Conservation (phyloP, 2,888 invertebrate species). For the Ornithoptera priamus region DNA sequence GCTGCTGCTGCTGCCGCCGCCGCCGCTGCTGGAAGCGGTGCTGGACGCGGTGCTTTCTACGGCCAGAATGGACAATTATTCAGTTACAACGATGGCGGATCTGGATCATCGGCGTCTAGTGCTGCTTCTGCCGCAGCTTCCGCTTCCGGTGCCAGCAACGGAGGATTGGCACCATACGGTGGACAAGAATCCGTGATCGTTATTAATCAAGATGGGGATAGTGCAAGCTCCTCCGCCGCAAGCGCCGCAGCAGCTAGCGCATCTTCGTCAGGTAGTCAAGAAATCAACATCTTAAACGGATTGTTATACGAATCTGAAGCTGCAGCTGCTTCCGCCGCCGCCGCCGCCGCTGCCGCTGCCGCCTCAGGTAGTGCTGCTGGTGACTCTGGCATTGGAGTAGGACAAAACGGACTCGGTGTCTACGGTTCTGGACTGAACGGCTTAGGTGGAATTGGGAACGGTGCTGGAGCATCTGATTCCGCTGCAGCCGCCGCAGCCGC, state of each 20-base stretch:
- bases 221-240: slow-evolving; percentile 10
- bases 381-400: not conserved
- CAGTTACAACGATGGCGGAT: slow-evolving; percentile 6
- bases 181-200: slow-evolving; percentile 4
- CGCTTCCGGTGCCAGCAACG: not conserved
- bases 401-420: too few relatives aligned
- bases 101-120: slow-evolving; percentile 14
- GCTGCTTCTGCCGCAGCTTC: slow-evolving; percentile 19
- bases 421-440: too few relatives aligned
- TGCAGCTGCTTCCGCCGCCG: slow-evolving; percentile 4
- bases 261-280: too few relatives aligned
- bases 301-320: too few relatives aligned
- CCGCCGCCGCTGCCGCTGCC: slow-evolving; percentile 1
- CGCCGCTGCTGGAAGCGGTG: slow-evolving; percentile 9
- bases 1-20: slow-evolving; percentile 25
- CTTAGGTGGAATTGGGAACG: not conserved
- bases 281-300: too few relatives aligned
- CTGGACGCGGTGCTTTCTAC: not conserved
- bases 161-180: slow-evolving; percentile 1
- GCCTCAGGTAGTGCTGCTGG: slow-evolving; percentile 4
- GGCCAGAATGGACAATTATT: slow-evolving; percentile 8
- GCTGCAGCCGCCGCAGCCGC: slow-evolving; percentile 1
- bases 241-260: not conserved
- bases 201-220: not conserved
- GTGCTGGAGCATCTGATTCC: not conserved